Percentiles rank a stretch among this genome's conserved stretches.
Conservation (phyloP, 2,888 invertebrate genomes). For the Tetranychus truncatus region DNA sequence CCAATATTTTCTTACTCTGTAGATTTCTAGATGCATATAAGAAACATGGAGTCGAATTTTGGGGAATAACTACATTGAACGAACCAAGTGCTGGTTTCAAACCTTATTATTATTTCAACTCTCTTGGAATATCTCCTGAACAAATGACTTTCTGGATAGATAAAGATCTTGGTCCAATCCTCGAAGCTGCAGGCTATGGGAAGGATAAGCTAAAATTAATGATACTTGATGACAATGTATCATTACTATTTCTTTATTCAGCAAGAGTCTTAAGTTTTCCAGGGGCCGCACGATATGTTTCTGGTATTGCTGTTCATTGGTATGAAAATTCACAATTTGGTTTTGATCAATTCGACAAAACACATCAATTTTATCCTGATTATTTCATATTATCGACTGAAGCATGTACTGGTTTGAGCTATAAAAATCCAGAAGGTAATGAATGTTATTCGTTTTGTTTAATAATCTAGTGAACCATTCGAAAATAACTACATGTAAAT, state of each 20-base stretch:
- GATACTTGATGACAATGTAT: conserved; percentile 43
- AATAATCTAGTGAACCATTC: too few species aligned
- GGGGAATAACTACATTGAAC: conserved; percentile 72
- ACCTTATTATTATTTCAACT: conserved; percentile 43
- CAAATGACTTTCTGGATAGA: conserved; percentile 47
- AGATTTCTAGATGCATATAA: conserved; percentile 41
- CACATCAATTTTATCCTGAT: conserved; percentile 44
- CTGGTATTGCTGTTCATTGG: conserved; percentile 65
- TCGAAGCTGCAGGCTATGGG: conserved; percentile 42
- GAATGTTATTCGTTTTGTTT: too few species aligned
- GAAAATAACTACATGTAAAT: too few species aligned
- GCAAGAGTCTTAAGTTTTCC: conserved; percentile 30
- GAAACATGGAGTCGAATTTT: conserved; percentile 42
- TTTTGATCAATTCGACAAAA: conserved; percentile 25
- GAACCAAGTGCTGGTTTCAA: conserved; percentile 46
- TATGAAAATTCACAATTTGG: conserved; percentile 40
- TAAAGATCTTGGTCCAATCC: conserved; percentile 52
- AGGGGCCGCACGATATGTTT: conserved; percentile 43
- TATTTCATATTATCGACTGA: conserved; percentile 62
- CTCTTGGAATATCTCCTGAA: conserved; percentile 52
- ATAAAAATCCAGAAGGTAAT: too few species aligned
- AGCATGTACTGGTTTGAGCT: conserved; percentile 45
- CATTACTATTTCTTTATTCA: conserved; percentile 32
- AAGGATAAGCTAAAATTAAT: conserved; percentile 44
- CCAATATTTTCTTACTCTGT: conserved; percentile 28